Conservation (phyloP, 2,888 invertebrate species). For the Cheilosia vulpina region DNA sequence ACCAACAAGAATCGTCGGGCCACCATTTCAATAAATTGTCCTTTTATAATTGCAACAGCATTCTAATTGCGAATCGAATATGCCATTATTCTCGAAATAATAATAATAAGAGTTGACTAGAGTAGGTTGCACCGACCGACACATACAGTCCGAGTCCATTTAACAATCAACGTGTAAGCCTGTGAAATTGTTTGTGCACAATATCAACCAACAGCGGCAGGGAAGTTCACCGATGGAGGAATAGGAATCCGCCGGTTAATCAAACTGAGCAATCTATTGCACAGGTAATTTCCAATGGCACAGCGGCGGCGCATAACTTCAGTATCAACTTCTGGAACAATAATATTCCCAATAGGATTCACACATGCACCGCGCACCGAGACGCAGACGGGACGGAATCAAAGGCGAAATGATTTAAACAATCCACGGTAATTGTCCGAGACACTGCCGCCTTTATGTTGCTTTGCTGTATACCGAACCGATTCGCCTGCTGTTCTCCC, state of each 20-base stretch:
- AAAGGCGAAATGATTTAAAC: constrained; percentile 75
- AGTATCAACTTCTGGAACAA: constrained; percentile 57
- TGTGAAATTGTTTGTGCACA: constrained; percentile 3
- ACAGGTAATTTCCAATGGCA: constrained; percentile 68
- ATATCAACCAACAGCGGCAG: constrained; percentile 27
- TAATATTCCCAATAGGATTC: constrained; percentile 72
- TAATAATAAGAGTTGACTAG: constrained; percentile 74
- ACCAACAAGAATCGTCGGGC: constrained; percentile 29
- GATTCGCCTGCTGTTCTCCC: constrained; percentile 57
- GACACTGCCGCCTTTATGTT: constrained; percentile 66
- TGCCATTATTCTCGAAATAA: constrained; percentile 74
- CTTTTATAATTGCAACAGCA: constrained; percentile 72
- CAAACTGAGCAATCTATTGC: constrained; percentile 74
- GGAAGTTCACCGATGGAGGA: constrained; percentile 57
- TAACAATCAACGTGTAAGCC: constrained; percentile 55
- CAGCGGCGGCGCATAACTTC: constrained; percentile 50
- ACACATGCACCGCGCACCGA: constrained; percentile 29
- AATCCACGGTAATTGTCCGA: constrained; percentile 72
- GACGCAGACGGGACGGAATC: constrained; percentile 62
- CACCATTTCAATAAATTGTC: constrained; percentile 73
- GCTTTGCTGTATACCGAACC: constrained; percentile 36
- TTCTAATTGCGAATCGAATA: constrained; percentile 75
- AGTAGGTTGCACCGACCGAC: constrained; percentile 55
- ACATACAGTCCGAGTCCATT: constrained; percentile 15
- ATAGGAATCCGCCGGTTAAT: constrained; percentile 72